These are phyloP conservation scores for Hoplodrina ambigua DNA, from an alignment of 2,888 invertebrate species.

Conservation along the genomic window DNA sequence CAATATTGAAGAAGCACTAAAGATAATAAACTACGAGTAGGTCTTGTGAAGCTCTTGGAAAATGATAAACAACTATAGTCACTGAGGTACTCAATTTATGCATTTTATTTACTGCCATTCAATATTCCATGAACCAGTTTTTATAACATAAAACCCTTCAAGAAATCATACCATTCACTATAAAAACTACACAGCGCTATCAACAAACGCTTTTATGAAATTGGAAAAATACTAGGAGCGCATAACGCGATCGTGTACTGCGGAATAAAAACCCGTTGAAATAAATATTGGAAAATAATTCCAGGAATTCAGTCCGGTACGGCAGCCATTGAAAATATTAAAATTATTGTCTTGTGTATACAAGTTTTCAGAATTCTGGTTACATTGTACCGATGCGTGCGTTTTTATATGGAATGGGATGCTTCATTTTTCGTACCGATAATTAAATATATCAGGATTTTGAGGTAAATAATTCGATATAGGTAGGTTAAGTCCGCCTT, in stretches of 20 bases:
- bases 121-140: neutral
- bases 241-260: slow-evolving; percentile 48
- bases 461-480: neutral
- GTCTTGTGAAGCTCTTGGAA: no score
- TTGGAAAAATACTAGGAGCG: slow-evolving; percentile 62
- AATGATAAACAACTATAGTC: no score
- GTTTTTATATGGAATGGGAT: slow-evolving; percentile 8
- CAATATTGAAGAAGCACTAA: no score
- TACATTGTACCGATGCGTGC: slow-evolving; percentile 24
- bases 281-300: slow-evolving; percentile 65
- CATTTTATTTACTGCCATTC: neutral
- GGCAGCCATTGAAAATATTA: slow-evolving; percentile 60
- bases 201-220: slow-evolving; percentile 62
- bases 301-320: slow-evolving; percentile 40
- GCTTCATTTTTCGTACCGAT: neutral
- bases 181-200: neutral
- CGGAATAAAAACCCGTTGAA: slow-evolving; percentile 57
- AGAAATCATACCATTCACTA: slow-evolving; percentile 12
- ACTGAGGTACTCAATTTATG: no score
- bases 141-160: neutral
- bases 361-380: slow-evolving; percentile 41
- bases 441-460: neutral
- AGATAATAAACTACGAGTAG: no score
- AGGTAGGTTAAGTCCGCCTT: no score
- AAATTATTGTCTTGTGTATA: slow-evolving; percentile 55